Evolutionary conservation across 2,888 invertebrate genomes (phyloP), one percentile per base, ranked within the genome.

Genomic region (Clivina fossor): DNA sequence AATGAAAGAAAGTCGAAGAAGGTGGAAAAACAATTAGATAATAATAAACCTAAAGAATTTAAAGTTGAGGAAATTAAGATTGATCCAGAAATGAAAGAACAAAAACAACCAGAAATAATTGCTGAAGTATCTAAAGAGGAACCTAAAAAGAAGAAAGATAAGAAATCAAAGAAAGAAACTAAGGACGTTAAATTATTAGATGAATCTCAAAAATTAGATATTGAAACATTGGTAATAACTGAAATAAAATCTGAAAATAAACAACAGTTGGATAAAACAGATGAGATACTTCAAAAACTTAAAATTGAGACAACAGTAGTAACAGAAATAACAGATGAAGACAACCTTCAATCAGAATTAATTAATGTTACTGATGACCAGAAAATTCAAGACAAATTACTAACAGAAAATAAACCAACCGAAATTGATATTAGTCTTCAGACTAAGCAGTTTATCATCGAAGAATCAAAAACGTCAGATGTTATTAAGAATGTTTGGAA

Each of bases 401-500:
- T 40, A 19, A 40, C 11, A 26, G 43, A 43, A 26, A 3, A 8
- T 22, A 26, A 3, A 43, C 26, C 26, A 43, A 38, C 16, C 2
- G 15, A 43, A 28, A 22, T 26, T 16, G 28, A 4, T 22, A 41
- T n/a, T n/a, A 3, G 7, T 33, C 5, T 11, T 33, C 33, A 33
- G 16, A 33, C 33, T 2, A 33, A 16, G 3, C 40, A 19, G 20
- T 40, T 40, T 7, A 40, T 40, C 22, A 40, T 22, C 13, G 40
- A n/a, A n/a, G n/a, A n/a, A n/a, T n/a, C n/a, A n/a, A n/a, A n/a
- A n/a, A n/a, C n/a, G n/a, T n/a, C n/a, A n/a, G n/a, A n/a, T n/a
- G n/a, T n/a, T n/a, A n/a, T n/a, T n/a, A n/a, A n/a, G n/a, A 47
- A 47, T 16, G 47, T 47, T 47, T 47, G 47, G 47, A 33, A 47